These are phyloP conservation scores for Sebastes melanostomus DNA, from an alignment of 2,797 vertebrate species.

Conservation along the genomic window DNA sequence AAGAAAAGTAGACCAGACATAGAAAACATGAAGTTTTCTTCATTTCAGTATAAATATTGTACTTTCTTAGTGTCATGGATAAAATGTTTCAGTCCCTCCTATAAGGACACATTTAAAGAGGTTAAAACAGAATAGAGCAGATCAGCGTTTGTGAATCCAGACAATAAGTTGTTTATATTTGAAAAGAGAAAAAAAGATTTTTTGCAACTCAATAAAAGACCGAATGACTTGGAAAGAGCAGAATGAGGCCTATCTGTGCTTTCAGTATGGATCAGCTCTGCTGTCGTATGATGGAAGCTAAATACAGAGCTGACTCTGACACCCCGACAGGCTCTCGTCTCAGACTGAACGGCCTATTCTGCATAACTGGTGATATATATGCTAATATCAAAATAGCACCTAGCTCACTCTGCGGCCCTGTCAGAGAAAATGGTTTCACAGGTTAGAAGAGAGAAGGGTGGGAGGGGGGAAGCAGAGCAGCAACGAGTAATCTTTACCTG, in stretches of 20 bases:
- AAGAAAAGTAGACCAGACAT: not conserved
- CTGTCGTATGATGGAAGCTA: slow-evolving; percentile 27
- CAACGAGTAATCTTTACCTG: slow-evolving; percentile 60
- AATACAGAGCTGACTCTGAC: slow-evolving; percentile 46
- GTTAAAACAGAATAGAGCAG: not conserved
- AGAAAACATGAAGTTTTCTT: not conserved
- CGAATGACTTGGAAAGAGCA: not conserved
- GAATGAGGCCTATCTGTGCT: slow-evolving; percentile 1
- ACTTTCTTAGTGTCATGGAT: not conserved
- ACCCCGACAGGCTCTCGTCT: slow-evolving; percentile 38
- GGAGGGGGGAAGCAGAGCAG: not conserved
- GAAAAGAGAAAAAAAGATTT: not conserved
- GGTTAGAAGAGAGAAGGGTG: slow-evolving; percentile 41
- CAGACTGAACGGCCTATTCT: slow-evolving; percentile 53
- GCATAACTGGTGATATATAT: slow-evolving; percentile 78
- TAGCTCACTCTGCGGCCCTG: slow-evolving; percentile 41
- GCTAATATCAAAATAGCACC: slow-evolving; percentile 74
- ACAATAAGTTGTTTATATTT: not conserved
- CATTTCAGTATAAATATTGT: not conserved
- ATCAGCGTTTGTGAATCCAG: not conserved
- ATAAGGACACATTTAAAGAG: not conserved
- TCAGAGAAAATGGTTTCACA: slow-evolving; percentile 72
- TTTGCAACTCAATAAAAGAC: not conserved
- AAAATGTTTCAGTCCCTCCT: not conserved
- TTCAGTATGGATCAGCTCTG: slow-evolving; percentile 17